Base-by-base conservation (phyloP, 1,140 invertebrate species). In the Panagrolaimus sp. region DNA sequence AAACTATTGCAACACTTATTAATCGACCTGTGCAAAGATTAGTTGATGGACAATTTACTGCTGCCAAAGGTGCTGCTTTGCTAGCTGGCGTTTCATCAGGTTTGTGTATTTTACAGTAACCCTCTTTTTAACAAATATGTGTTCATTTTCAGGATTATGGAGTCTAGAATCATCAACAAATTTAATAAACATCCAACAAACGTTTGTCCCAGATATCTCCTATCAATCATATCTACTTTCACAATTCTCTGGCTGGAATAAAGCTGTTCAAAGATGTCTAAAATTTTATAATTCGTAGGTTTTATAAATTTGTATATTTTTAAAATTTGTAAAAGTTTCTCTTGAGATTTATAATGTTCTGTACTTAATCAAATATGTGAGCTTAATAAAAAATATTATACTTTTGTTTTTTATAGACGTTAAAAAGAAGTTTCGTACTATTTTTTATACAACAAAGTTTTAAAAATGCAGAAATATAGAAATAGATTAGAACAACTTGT, bases 1-100 rank as follows among this genome's bases (percentile, higher is more conserved):
- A 96, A 84, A 84, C 92, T 32, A 86, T 96, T 63, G 88, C 92
- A 5, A 90, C 95, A 85, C 84, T 93, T 38, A 90, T 89, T 5
- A 88, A 88, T 1, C 79, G 91, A 46, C 79, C 84, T 14, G 89
- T 95, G 14, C 89, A 93, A 78, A 85, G 93, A 52, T 75, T 83
- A 15, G 73, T 81, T 43, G 83, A 84, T 73, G 83, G 82, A 12
- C 78, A 79, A 38, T 83, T 80, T 65, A 69, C 65, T 52, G 73
- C 74, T 63, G 75, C 82, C 15, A 71, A 73, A 43, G 80, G 80
- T 28, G 77, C 73, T 17, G 81, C 81, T 43, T 44, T 82, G 21
- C 58, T 82, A 17, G 71, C 77, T 64, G 81, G 81, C n/a, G 26
- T 83, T n/a, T 70, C 72, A 24, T 32, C 67, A 55, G 76, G 79